Conservation (phyloP, 2,888 invertebrate genomes). For the Mythimna vitellina region DNA sequence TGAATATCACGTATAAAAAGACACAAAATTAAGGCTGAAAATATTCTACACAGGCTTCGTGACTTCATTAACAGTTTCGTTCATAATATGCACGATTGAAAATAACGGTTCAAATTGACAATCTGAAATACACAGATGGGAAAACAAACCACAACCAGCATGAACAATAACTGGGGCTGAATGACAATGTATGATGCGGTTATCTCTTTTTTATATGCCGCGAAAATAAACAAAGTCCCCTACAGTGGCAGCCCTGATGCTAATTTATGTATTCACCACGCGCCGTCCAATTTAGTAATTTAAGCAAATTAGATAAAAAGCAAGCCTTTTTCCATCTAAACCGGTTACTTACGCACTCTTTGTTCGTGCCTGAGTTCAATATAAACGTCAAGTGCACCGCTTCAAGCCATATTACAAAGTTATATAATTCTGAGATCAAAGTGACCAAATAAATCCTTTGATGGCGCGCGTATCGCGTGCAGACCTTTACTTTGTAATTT, state of each 20-base stretch:
- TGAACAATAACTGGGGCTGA: constrained; percentile 17
- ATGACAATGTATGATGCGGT: constrained; percentile 20
- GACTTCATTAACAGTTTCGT: neutral
- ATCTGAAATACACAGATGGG: neutral
- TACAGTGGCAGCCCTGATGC: constrained; percentile 11
- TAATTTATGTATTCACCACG: constrained; percentile 46
- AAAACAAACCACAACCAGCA: constrained; percentile 1
- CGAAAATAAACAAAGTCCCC: constrained; percentile 21
- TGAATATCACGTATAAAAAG: constrained; percentile 47
- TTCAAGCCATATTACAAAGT: constrained; percentile 34
- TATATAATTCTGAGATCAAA: constrained; percentile 48
- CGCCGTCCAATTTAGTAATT: constrained; percentile 46
- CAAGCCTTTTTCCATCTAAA: constrained; percentile 24
- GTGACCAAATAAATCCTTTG: constrained; percentile 37
- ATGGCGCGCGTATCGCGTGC: neutral
- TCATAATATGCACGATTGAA: constrained; percentile 4
- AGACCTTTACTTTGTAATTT: constrained; percentile 14
- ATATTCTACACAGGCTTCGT: constrained; percentile 3
- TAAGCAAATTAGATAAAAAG: constrained; percentile 38
- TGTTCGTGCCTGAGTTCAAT: constrained; percentile 26
- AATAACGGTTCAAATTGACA: constrained; percentile 8
- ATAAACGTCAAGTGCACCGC: constrained; percentile 51
- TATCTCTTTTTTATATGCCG: constrained; percentile 23
- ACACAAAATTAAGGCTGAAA: neutral
- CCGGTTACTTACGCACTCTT: constrained; percentile 21